Evolutionary conservation across 2,113 vertebrate genomes (phyloP).

Genomic region (Lycaon pictus): DNA sequence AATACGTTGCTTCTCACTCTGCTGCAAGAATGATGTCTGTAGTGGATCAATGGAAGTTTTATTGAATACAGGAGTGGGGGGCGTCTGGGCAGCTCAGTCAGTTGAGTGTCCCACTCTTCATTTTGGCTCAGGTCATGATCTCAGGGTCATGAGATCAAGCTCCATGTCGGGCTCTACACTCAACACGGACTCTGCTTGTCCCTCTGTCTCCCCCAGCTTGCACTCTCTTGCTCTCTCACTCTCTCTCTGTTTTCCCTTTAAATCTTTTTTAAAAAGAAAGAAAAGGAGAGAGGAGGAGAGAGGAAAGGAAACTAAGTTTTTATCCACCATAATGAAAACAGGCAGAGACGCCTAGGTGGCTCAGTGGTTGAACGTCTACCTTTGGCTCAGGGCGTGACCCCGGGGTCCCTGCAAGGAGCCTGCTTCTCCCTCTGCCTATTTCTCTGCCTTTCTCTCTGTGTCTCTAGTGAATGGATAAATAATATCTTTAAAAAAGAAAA

Average conservation of each 20-base stretch:
- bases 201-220: background rate
- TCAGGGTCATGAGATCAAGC: background rate
- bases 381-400: no score
- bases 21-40: background rate
- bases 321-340: background rate
- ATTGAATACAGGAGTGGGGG: background rate
- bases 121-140: background rate
- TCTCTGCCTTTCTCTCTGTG: no score
- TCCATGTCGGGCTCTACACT: background rate
- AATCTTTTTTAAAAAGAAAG: background rate
- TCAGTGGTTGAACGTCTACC: no score
- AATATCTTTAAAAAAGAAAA: background rate
- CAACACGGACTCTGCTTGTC: background rate
- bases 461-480: no score
- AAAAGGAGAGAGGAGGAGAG: background rate
- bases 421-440: no score
- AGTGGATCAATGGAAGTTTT: background rate
- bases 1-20: background rate
- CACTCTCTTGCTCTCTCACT: background rate
- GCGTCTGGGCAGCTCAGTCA: background rate
- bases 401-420: no score
- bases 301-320: background rate
- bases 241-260: background rate
- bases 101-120: background rate
- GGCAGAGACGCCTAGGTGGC: background rate